Conservation (phyloP, 2,113 vertebrate genomes). For the Atractosteus spatula region DNA sequence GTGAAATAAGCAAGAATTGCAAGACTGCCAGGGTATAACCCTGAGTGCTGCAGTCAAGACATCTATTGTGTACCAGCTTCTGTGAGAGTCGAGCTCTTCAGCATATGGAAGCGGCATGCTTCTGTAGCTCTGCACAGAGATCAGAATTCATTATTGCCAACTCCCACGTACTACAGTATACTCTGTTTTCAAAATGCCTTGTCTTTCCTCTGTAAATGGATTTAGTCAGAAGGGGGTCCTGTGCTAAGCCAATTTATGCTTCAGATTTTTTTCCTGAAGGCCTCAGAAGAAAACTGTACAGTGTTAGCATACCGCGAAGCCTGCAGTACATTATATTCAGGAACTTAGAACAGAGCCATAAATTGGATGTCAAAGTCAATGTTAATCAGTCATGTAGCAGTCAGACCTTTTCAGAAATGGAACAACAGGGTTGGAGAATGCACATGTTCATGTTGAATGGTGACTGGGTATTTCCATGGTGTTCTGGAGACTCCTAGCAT, state of each 20-base stretch:
- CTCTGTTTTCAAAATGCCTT: not conserved
- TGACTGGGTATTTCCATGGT: no score
- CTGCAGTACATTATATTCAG: not conserved
- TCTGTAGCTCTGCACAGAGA: not conserved
- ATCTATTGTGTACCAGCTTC: not conserved
- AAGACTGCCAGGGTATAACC: conserved; percentile 9
- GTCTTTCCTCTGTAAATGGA: not conserved
- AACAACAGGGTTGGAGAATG: no score
- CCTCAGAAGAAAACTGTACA: not conserved
- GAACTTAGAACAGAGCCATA: no score
- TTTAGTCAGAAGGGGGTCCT: not conserved
- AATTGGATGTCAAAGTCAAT: no score
- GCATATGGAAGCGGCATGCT: not conserved
- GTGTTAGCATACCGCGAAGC: not conserved
- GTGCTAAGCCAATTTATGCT: conserved; percentile 4
- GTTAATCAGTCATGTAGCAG: no score
- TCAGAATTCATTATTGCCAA: not conserved
- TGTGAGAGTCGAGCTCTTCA: no score
- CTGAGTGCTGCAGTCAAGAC: not conserved
- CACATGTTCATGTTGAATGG: no score
- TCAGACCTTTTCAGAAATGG: no score
- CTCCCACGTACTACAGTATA: not conserved
- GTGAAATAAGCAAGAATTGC: not conserved
- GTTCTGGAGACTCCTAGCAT: no score
- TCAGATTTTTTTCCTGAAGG: conserved; percentile 1